Evolutionary conservation across 2,113 vertebrate genomes (phyloP).

Genomic region (Gymnarchus niloticus): DNA sequence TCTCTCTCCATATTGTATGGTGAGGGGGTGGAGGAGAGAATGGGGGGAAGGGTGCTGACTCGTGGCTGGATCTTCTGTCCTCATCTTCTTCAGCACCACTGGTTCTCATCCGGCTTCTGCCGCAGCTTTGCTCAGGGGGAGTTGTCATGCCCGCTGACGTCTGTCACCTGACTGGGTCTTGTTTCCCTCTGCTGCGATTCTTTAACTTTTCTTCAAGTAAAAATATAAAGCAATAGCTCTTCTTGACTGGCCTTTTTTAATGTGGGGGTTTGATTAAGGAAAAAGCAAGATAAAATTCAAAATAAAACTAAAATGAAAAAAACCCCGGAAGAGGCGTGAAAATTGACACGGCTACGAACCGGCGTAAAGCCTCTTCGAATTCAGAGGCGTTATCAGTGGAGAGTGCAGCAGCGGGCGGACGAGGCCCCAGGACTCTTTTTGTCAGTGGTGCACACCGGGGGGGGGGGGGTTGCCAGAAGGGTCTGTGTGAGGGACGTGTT

Average conservation of each 20-base stretch:
- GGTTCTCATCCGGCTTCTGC: neutral
- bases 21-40: neutral
- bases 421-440: too few species aligned
- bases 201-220: too few species aligned
- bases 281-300: neutral
- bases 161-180: too few species aligned
- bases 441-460: neutral
- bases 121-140: neutral
- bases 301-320: neutral
- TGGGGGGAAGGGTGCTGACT: neutral
- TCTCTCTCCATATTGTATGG: neutral
- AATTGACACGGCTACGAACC: neutral
- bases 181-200: neutral
- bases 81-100: neutral
- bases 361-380: neutral
- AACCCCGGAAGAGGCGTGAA: neutral
- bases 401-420: neutral
- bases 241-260: neutral
- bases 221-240: neutral
- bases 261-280: neutral
- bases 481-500: neutral
- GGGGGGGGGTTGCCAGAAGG: neutral
- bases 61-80: neutral
- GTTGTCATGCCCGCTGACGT: too few species aligned
- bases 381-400: neutral